Evolutionary conservation across 1,140 invertebrate species (phyloP).

Genomic region (Harpegnathos saltator): DNA sequence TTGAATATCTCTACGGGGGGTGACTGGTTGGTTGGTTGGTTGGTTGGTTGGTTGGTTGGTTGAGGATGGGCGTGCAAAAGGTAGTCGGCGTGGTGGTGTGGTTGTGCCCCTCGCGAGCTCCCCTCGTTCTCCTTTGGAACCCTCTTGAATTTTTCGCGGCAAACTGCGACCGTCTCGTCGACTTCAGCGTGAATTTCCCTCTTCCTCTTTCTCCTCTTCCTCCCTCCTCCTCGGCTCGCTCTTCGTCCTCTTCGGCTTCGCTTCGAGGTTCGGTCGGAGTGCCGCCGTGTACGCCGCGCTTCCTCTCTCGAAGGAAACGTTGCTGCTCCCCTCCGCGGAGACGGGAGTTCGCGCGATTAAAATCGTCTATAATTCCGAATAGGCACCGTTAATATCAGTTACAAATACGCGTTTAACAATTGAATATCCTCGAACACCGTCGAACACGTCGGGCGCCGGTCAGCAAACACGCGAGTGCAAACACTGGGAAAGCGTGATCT

Average conservation of each 20-base stretch:
- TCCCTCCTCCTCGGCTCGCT: slow-evolving; percentile 1
- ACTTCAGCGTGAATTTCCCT: slow-evolving; percentile 41
- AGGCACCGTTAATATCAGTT: slow-evolving; percentile 51
- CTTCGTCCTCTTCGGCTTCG: background rate
- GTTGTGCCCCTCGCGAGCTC: slow-evolving; percentile 20
- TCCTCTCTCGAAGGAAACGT: background rate
- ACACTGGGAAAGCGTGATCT: background rate
- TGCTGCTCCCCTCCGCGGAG: background rate
- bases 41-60: background rate
- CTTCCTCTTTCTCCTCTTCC: slow-evolving; percentile 6
- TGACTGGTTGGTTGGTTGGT: slow-evolving; percentile 34
- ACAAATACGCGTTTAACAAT: slow-evolving; percentile 40
- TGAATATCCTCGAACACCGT: slow-evolving; percentile 22
- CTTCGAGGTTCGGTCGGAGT: background rate
- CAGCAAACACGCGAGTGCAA: background rate
- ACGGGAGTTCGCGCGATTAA: slow-evolving; percentile 20
- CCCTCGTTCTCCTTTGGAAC: background rate
- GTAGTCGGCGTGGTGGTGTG: slow-evolving; percentile 27
- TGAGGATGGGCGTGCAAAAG: slow-evolving; percentile 62
- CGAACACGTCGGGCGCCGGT: slow-evolving; percentile 47
- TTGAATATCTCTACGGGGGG: slow-evolving; percentile 67
- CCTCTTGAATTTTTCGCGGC: background rate
- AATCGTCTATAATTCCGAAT: slow-evolving; percentile 34
- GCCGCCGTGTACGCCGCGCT: background rate
- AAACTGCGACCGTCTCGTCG: slow-evolving; percentile 25